These are phyloP conservation scores for Tapirus terrestris DNA, from an alignment of 2,113 vertebrate species.

Conservation along the genomic window DNA sequence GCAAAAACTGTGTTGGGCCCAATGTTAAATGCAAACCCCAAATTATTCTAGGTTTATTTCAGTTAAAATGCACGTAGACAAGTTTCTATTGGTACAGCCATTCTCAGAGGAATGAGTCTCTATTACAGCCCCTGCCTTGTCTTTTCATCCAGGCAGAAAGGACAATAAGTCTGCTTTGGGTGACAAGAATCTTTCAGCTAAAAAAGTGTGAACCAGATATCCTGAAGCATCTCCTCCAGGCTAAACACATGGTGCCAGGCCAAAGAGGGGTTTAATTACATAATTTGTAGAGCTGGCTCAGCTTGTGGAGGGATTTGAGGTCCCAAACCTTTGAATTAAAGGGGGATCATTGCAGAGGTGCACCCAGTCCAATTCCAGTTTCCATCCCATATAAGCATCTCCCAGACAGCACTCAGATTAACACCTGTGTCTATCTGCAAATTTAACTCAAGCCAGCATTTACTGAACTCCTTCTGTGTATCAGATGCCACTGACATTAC, in stretches of 20 bases:
- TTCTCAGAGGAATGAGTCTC: slow-evolving; percentile 40
- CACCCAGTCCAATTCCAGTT: background rate
- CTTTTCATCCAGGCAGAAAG: slow-evolving; percentile 57
- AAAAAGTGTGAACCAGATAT: slow-evolving; percentile 65
- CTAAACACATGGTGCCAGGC: background rate
- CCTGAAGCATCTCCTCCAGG: slow-evolving; percentile 5
- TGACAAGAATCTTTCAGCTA: slow-evolving; percentile 61
- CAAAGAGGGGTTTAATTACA: slow-evolving; percentile 56
- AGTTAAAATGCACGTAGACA: background rate
- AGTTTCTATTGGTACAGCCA: background rate
- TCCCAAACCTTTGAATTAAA: slow-evolving; percentile 40
- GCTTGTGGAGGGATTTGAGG: background rate
- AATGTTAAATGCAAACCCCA: background rate
- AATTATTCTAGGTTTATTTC: background rate
- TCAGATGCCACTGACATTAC: background rate
- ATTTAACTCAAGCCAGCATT: background rate
- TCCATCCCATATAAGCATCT: background rate
- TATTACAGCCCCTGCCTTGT: slow-evolving; percentile 42
- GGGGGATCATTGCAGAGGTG: background rate
- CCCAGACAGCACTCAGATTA: background rate
- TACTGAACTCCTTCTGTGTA: background rate
- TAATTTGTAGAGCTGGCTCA: slow-evolving; percentile 52
- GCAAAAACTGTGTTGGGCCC: background rate
- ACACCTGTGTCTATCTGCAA: background rate
- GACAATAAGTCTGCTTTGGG: slow-evolving; percentile 46